Conservation (phyloP, 2,113 vertebrate genomes). For the Apodemus sylvaticus region DNA sequence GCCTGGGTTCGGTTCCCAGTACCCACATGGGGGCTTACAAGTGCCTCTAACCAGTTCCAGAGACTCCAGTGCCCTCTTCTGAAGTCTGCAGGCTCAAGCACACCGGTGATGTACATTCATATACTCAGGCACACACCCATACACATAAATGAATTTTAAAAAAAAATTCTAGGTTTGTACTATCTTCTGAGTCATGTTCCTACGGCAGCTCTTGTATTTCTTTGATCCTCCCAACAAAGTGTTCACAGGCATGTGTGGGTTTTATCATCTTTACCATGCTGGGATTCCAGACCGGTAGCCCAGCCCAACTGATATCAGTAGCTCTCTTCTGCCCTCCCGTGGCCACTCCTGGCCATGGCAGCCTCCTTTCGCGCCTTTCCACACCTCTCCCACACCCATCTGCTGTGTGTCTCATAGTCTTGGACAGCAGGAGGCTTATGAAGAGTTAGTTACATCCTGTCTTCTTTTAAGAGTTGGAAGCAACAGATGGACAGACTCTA, state of each 20-base stretch:
- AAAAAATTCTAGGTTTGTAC: background rate
- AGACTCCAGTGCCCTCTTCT: background rate
- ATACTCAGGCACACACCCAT: background rate
- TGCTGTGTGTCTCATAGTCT: background rate
- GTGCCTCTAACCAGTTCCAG: background rate
- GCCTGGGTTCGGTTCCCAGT: background rate
- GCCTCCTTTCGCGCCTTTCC: slow-evolving; percentile 14
- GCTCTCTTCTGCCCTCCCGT: slow-evolving; percentile 65
- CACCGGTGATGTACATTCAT: too few species aligned
- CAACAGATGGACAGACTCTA: background rate
- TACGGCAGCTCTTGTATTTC: background rate
- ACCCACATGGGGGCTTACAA: background rate
- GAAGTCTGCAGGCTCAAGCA: background rate
- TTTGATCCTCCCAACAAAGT: background rate
- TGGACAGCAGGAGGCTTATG: background rate
- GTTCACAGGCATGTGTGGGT: background rate
- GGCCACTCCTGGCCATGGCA: background rate
- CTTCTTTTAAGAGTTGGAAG: slow-evolving; percentile 36
- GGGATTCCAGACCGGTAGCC: background rate
- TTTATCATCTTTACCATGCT: background rate
- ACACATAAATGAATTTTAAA: background rate
- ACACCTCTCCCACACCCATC: background rate
- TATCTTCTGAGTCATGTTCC: background rate
- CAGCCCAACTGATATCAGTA: background rate
- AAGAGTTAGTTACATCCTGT: slow-evolving; percentile 7